phyloP scores from a whole-genome alignment of 1,140 invertebrate genomes.

The Antheraea mylitta region DNA sequence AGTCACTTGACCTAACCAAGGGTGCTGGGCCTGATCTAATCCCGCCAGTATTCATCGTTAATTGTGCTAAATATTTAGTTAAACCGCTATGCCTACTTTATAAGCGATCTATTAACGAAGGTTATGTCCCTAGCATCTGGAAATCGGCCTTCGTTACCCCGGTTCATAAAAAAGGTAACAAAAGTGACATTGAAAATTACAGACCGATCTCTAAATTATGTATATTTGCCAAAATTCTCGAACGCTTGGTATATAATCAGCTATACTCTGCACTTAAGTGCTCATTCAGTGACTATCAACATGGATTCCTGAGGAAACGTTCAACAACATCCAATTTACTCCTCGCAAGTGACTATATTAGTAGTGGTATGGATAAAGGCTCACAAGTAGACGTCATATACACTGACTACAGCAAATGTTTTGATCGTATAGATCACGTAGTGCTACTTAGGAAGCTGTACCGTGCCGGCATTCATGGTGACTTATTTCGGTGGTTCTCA shows the following conservation, averaged over 20 bases:
- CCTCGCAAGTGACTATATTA: neutral
- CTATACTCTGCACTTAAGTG: neutral
- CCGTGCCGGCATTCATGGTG: neutral
- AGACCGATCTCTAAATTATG: neutral
- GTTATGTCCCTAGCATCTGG: neutral
- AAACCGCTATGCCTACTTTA: neutral
- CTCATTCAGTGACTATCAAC: neutral
- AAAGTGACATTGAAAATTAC: neutral
- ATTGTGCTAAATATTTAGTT: neutral
- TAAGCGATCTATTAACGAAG: neutral
- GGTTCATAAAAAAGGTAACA: slow-evolving; percentile 1
- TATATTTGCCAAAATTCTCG: neutral
- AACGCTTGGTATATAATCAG: neutral
- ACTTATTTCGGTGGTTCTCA: neutral
- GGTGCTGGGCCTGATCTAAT: neutral
- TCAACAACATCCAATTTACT: neutral
- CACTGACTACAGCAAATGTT: neutral
- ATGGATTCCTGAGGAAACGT: neutral
- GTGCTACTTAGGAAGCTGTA: neutral
- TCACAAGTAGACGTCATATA: neutral
- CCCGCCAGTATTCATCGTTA: neutral
- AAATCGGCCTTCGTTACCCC: neutral
- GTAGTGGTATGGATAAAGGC: neutral
- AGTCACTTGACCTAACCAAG: too few relatives aligned
- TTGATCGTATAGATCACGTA: neutral